phyloP scores from a whole-genome alignment of 2,113 vertebrate species.

The Sylvilagus bachmani region DNA sequence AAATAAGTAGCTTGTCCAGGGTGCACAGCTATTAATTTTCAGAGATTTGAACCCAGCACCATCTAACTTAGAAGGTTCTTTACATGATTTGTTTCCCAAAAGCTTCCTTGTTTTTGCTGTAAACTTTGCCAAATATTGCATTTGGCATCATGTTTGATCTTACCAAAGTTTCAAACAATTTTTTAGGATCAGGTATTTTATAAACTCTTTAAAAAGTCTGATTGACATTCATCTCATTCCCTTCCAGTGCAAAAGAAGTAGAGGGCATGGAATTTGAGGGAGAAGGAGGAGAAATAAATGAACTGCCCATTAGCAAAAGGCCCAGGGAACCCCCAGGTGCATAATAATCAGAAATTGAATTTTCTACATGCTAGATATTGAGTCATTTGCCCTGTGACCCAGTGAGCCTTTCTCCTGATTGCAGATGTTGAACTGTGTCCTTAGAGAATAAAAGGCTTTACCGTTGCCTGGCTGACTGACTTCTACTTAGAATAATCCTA shows the following conservation, averaged over 20 bases:
- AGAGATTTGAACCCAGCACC: not conserved
- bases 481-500: conserved; percentile 23
- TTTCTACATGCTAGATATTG: conserved; percentile 40
- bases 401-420: conserved; percentile 23
- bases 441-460: conserved; percentile 33
- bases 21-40: not conserved
- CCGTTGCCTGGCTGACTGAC: not conserved
- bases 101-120: not conserved
- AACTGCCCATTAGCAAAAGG: not conserved
- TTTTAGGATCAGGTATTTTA: not conserved
- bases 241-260: not conserved
- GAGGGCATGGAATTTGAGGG: not conserved
- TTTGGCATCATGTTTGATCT: not conserved
- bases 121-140: not conserved
- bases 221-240: not conserved
- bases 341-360: not conserved
- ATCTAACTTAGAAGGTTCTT: not conserved
- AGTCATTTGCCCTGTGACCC: not conserved
- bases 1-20: not conserved
- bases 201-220: not conserved
- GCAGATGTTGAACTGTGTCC: conserved; percentile 3
- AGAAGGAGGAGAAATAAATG: not conserved
- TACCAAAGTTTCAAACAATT: not conserved
- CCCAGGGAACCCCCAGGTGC: not conserved
- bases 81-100: not conserved